phyloP scores from a whole-genome alignment of 2,113 vertebrate species.

The Benitochromis conjunctus region DNA sequence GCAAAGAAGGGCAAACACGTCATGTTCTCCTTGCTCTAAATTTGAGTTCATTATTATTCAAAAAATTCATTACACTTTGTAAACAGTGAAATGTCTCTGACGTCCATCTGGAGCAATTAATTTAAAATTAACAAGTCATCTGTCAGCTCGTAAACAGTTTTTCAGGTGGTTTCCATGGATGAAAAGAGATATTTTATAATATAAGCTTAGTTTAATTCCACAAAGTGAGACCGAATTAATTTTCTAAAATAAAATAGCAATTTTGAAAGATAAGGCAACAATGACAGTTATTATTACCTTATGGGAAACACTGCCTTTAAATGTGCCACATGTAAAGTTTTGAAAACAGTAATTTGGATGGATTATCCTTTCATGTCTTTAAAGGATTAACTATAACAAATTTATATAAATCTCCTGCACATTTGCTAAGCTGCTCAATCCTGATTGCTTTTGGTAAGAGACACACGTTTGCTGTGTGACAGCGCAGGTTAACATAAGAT shows the following conservation, averaged over 20 bases:
- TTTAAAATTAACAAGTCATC: neutral
- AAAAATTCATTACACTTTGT: neutral
- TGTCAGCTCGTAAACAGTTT: neutral
- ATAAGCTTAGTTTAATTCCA: neutral
- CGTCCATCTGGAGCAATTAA: neutral
- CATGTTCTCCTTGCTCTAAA: neutral
- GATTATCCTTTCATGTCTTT: neutral
- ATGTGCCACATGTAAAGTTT: neutral
- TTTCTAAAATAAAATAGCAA: neutral
- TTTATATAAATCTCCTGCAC: neutral
- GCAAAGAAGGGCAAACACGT: neutral
- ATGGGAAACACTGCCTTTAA: neutral
- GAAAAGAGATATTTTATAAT: neutral
- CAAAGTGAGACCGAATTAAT: neutral
- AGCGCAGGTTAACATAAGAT: conserved; percentile 17
- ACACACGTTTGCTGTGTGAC: neutral
- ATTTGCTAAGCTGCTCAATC: neutral
- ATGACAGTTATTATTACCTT: neutral
- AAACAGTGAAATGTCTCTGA: neutral
- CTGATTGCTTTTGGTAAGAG: conserved; percentile 23
- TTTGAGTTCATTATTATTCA: neutral
- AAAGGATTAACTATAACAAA: conserved; percentile 14
- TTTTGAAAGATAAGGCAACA: neutral
- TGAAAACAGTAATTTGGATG: neutral
- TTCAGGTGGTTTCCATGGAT: neutral